phyloP scores from a whole-genome alignment of 2,888 invertebrate species.

The Laothoe populi region DNA sequence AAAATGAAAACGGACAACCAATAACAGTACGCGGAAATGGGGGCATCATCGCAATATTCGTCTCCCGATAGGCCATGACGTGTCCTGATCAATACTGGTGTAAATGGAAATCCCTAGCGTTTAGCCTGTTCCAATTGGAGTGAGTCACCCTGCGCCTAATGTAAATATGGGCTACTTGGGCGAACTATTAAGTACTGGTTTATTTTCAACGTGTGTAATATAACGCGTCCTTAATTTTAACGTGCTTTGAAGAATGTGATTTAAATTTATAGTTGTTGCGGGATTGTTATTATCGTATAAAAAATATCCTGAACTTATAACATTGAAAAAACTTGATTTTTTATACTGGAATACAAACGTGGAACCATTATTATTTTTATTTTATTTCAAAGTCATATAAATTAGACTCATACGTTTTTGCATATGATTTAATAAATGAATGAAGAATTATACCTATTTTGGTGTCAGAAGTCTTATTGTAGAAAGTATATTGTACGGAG shows the following conservation, averaged over 20 bases:
- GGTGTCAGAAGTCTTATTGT: no score
- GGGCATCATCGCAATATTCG: slow-evolving; percentile 44
- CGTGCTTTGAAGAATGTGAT: background rate
- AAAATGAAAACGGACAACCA: slow-evolving; percentile 19
- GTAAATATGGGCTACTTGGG: slow-evolving; percentile 12
- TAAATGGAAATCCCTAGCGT: slow-evolving; percentile 61
- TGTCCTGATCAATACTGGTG: slow-evolving; percentile 56
- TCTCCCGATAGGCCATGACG: slow-evolving; percentile 54
- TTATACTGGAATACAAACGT: no score
- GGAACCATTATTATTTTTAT: no score
- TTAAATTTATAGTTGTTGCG: background rate
- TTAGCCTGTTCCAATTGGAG: slow-evolving; percentile 7
- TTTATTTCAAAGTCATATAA: no score
- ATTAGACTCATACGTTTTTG: no score
- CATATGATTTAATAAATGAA: no score
- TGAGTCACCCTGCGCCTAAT: slow-evolving; percentile 21
- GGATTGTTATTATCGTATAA: background rate
- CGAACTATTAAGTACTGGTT: background rate
- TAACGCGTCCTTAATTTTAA: background rate
- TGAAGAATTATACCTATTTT: no score
- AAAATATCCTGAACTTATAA: no score
- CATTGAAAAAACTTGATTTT: no score
- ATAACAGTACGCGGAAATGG: slow-evolving; percentile 36
- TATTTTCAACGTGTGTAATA: background rate
- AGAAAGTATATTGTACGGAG: no score